Percentiles rank a stretch among this genome's conserved stretches.
Evolutionary conservation across 2,113 vertebrate genomes (phyloP).

Genomic region (Synodontis membranacea): DNA sequence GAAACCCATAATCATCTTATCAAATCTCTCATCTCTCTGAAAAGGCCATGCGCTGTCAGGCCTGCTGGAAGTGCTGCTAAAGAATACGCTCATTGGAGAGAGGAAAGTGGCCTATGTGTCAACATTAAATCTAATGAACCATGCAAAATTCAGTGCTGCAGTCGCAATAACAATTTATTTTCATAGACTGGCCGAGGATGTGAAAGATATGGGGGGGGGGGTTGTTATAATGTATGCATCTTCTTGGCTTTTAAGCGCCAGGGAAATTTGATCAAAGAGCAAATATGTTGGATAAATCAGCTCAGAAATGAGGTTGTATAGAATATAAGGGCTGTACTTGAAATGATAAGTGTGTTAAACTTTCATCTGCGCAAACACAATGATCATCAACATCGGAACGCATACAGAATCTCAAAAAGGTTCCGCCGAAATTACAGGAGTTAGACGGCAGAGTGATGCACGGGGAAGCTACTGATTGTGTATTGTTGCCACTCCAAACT

Average conservation of each 20-base stretch:
- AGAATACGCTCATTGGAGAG: constrained; percentile 41
- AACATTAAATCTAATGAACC: constrained; percentile 50
- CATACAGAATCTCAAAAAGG: neutral
- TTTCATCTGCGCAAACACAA: neutral
- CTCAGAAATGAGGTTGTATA: neutral
- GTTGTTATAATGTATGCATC: constrained; percentile 15
- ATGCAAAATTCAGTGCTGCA: constrained; percentile 46
- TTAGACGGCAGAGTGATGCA: neutral
- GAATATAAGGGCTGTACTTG: neutral
- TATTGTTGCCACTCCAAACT: neutral
- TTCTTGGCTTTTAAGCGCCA: constrained; percentile 8
- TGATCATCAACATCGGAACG: neutral
- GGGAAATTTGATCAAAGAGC: neutral
- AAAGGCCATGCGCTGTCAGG: constrained; percentile 41
- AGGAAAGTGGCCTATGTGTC: constrained; percentile 40
- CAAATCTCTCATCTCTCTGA: constrained; percentile 43
- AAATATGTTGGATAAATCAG: constrained; percentile 36
- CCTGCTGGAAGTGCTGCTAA: constrained; percentile 38
- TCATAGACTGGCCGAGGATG: constrained; percentile 13
- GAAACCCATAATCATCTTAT: constrained; percentile 56
- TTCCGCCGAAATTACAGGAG: neutral
- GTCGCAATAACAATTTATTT: constrained; percentile 41
- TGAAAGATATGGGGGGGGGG: neutral
- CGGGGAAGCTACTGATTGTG: neutral
- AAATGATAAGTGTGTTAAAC: neutral